Base-by-base conservation (phyloP, 2,113 vertebrate genomes). In the Coreoperca whiteheadi region DNA sequence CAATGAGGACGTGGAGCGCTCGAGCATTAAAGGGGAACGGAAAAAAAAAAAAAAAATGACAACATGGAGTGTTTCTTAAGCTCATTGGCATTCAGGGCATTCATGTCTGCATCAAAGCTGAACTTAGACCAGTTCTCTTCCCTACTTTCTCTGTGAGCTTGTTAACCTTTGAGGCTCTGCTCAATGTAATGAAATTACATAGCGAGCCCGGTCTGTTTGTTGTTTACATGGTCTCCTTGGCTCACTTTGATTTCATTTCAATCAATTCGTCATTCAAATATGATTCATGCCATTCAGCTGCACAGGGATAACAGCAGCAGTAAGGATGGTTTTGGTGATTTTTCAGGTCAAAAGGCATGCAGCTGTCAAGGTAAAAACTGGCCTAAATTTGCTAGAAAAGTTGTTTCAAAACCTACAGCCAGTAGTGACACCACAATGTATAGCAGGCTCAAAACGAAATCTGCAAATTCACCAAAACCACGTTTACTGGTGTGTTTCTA, bases 51-150 rank as follows among this genome's bases (percentile, higher is more conserved):
- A 67, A 79, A 64, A 46, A 64, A 51, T 21, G 37, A 77, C 69
- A 75, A 79, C 71, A 43, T 18, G 53, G 32, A n/a, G 43, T 28
- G 65, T 85, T 86, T 71, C 43, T 85, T 15, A 8, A 67, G 43
- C 74, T 83, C 84, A 82, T 89, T 88, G 88, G 69, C 64, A 90
- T 90, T 87, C 87, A 81, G 77, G 69, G n/a, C 70, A 46, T 81
- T 86, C 46, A 41, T 32, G 28, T 76, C 75, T 72, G 67, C 82
- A 84, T 89, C 79, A 85, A 84, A 90, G 83, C 84, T 76, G 74
- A 85, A 80, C 61, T 86, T 34, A 64, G 86, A 68, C 82, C 73
- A 83, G 50, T 83, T 77, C 61, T 34, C 28, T 46, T 74, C 71
- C 79, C 68, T 50, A 28, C 87, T 86, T 48, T 59, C 71, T 64